These are phyloP conservation scores for Pristionchus fissidentatus DNA, from an alignment of 2,888 invertebrate genomes.

Conservation along the genomic window DNA sequence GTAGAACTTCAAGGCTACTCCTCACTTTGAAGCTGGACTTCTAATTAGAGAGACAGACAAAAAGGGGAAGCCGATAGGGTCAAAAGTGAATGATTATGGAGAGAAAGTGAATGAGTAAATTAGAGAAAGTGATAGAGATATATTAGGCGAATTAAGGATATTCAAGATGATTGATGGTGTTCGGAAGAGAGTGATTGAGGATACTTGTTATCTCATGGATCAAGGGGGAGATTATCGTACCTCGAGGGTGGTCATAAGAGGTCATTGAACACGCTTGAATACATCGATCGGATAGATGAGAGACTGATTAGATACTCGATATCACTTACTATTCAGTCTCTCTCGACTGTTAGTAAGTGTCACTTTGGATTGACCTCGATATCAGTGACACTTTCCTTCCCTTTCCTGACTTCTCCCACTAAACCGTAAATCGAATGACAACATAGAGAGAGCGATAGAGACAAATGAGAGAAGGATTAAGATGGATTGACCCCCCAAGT, in stretches of 20 bases:
- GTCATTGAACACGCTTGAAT: constrained; percentile 25
- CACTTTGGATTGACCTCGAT: background rate
- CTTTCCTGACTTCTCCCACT: constrained; percentile 33
- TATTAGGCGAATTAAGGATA: background rate
- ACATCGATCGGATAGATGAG: constrained; percentile 25
- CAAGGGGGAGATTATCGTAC: constrained; percentile 19
- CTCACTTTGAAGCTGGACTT: constrained; percentile 19
- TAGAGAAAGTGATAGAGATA: constrained; percentile 12
- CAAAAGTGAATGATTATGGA: constrained; percentile 23
- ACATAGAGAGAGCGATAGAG: constrained; percentile 29
- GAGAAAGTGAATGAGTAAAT: background rate
- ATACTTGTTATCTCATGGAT: constrained; percentile 22
- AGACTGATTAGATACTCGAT: background rate
- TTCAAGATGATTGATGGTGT: constrained; percentile 29
- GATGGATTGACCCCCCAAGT: constrained; percentile 11
- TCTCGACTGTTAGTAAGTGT: constrained; percentile 16
- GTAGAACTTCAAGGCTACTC: constrained; percentile 33
- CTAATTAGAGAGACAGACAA: constrained; percentile 32
- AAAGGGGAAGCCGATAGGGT: constrained; percentile 44
- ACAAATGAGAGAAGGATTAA: constrained; percentile 34
- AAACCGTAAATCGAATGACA: constrained; percentile 29
- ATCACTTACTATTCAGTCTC: constrained; percentile 26
- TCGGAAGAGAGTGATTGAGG: background rate
- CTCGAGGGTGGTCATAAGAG: too few relatives aligned
- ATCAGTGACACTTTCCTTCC: constrained; percentile 8